Conservation (phyloP, 1,140 invertebrate species). For the Zaprionus davidi region DNA sequence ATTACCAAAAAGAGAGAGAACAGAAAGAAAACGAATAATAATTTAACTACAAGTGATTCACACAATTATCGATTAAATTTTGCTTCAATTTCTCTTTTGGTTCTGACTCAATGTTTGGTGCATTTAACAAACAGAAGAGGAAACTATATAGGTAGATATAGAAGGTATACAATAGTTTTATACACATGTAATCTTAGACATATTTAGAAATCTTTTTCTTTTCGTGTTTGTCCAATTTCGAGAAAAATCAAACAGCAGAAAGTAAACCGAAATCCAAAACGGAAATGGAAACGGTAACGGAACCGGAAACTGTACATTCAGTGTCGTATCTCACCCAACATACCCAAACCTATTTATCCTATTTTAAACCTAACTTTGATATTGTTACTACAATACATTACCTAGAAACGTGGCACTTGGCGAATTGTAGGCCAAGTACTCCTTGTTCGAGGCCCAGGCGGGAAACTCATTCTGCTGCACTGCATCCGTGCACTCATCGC, state of each 20-base stretch:
- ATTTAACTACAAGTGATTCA: slow-evolving; percentile 23
- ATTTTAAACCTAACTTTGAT: background rate
- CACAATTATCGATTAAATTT: slow-evolving; percentile 23
- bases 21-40: slow-evolving; percentile 49
- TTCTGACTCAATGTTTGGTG: slow-evolving; percentile 34
- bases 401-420: slow-evolving; percentile 95
- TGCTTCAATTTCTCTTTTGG: slow-evolving; percentile 8
- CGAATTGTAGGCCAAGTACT: slow-evolving; percentile 95
- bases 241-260: slow-evolving; percentile 20
- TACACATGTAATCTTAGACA: slow-evolving; percentile 1
- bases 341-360: background rate
- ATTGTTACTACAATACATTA: slow-evolving; percentile 86
- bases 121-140: slow-evolving; percentile 38
- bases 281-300: slow-evolving; percentile 26
- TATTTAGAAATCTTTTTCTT: slow-evolving; percentile 33
- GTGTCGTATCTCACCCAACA: slow-evolving; percentile 19
- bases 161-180: background rate
- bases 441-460: slow-evolving; percentile 95
- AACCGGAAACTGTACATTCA: slow-evolving; percentile 36
- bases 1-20: slow-evolving; percentile 56
- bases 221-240: slow-evolving; percentile 21
- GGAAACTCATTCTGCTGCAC: slow-evolving; percentile 96
- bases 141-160: slow-evolving; percentile 26
- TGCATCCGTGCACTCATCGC: slow-evolving; percentile 88
- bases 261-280: slow-evolving; percentile 23